phyloP scores from a whole-genome alignment of 2,113 vertebrate genomes.

The Leucosticte australis region DNA sequence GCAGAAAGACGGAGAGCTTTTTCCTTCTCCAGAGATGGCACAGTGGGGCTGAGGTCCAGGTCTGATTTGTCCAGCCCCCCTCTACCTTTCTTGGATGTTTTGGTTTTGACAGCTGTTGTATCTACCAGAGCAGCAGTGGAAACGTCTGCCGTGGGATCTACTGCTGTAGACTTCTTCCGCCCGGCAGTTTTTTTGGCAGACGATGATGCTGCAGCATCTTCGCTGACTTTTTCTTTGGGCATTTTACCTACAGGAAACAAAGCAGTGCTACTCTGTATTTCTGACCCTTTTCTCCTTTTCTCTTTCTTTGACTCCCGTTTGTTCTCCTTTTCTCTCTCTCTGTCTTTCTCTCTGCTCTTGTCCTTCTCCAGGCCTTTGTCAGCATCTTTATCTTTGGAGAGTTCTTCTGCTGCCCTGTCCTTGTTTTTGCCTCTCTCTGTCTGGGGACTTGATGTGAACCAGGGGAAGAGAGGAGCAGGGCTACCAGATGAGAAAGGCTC shows the following conservation, averaged over 20 bases:
- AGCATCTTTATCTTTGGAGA: conserved; percentile 76
- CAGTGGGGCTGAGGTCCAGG: conserved; percentile 73
- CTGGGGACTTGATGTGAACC: conserved; percentile 82
- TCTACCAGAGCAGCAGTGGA: conserved; percentile 72
- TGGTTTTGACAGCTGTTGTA: conserved; percentile 80
- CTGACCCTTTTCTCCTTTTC: conserved; percentile 82
- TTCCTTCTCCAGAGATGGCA: conserved; percentile 79
- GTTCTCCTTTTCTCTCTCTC: conserved; percentile 91
- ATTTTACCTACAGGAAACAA: conserved; percentile 73
- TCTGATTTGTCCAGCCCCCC: conserved; percentile 77
- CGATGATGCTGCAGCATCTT: conserved; percentile 69
- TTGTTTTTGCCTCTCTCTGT: conserved; percentile 77
- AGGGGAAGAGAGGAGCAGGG: conserved; percentile 77
- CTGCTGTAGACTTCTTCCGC: conserved; percentile 80
- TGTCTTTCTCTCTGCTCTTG: conserved; percentile 83
- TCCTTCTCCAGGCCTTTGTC: conserved; percentile 86
- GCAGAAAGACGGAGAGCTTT: conserved; percentile 74
- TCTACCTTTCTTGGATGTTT: conserved; percentile 87
- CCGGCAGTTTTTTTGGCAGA: conserved; percentile 76
- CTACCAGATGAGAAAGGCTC: conserved; percentile 78
- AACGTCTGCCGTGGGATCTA: conserved; percentile 72
- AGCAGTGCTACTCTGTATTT: conserved; percentile 69
- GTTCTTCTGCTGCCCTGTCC: conserved; percentile 74
- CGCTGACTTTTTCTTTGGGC: conserved; percentile 73
- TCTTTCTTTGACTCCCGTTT: conserved; percentile 87